phyloP scores from a whole-genome alignment of 2,888 invertebrate genomes.

The Eupithecia centaureata region DNA sequence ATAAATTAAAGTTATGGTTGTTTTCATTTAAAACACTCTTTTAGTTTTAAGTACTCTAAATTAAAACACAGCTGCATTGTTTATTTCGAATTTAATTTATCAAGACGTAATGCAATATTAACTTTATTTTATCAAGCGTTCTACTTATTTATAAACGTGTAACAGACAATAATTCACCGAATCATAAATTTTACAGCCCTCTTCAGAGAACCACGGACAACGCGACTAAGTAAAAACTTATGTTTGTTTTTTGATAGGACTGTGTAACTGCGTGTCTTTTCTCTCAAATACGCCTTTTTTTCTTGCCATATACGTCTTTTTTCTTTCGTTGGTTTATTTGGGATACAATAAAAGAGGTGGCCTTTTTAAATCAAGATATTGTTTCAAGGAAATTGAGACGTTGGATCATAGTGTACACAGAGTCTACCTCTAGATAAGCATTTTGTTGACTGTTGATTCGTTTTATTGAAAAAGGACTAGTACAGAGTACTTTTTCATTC shows the following conservation, averaged over 20 bases:
- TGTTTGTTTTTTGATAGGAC: slow-evolving; percentile 82
- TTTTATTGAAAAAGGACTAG: not conserved
- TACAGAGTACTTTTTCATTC: too few species aligned
- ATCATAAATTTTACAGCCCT: slow-evolving; percentile 80
- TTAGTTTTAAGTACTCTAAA: not conserved
- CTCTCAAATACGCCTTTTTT: slow-evolving; percentile 67
- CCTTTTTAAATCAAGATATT: slow-evolving; percentile 69
- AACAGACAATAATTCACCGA: slow-evolving; percentile 70
- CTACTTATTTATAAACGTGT: slow-evolving; percentile 37
- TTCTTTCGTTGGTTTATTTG: slow-evolving; percentile 63
- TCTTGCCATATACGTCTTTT: slow-evolving; percentile 56
- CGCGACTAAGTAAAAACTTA: slow-evolving; percentile 77
- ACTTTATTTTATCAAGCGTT: slow-evolving; percentile 3
- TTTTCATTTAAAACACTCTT: not conserved
- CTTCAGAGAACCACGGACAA: slow-evolving; percentile 70
- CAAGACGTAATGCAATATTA: not conserved
- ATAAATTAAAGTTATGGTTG: not conserved
- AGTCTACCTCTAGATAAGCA: slow-evolving; percentile 38
- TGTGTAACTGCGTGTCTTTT: slow-evolving; percentile 77
- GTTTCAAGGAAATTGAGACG: slow-evolving; percentile 76
- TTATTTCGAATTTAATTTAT: too few species aligned
- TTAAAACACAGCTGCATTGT: not conserved
- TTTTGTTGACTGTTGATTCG: slow-evolving; percentile 20
- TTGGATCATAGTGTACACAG: slow-evolving; percentile 42
- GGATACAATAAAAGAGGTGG: slow-evolving; percentile 76